Base-by-base conservation (phyloP, 2,797 vertebrate genomes). In the Acestrorhynchus altus region DNA sequence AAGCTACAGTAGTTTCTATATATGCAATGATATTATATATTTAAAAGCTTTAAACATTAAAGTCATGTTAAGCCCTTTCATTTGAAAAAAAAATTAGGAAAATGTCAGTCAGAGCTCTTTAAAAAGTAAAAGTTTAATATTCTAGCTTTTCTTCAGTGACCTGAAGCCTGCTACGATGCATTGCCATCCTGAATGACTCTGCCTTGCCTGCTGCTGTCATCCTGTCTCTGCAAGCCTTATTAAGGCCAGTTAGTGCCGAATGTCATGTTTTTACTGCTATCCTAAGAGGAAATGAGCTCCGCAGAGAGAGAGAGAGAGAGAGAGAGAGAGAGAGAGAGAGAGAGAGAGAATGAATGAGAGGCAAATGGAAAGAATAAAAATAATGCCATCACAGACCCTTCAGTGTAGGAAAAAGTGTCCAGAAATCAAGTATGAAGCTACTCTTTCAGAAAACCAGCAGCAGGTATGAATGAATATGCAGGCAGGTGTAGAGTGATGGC, bases 201-300 rank as follows among this genome's bases (percentile, higher is more conserved):
- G 49, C 49, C n/a, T 20, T 20, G 49, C 54, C 22, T 31, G 57
- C 12, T 35, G 9, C 67, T 15, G 47, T 49, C 77, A 49, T 40
- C 22, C 18, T 24, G 15, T 20, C 44, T 26, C 61, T 42, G 16
- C n/a, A 13, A 66, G 40, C 15, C 54, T 72, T 54, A 81, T 81
- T 81, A 81, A 22, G 31, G 69, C 52, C 63, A 61, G 74, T 71
- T 73, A 60, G 69, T 24, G 74, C 52, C 31, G 40, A 81, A 72
- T 68, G 69, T 67, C 74, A 72, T 77, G 74, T 73, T 77, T 59
- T 76, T 73, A 68, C 52, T 42, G 74, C 35, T 72, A 44, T 15
- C 31, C 28, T 54, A 35, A 46, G 9, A 67, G 24, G 44, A 74
- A 67, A 67, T 65, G 49, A 65, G 76, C 44, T 63, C 66, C 57